Evolutionary conservation across 2,888 invertebrate genomes (phyloP).

Genomic region (Blastobasis lacticolella): DNA sequence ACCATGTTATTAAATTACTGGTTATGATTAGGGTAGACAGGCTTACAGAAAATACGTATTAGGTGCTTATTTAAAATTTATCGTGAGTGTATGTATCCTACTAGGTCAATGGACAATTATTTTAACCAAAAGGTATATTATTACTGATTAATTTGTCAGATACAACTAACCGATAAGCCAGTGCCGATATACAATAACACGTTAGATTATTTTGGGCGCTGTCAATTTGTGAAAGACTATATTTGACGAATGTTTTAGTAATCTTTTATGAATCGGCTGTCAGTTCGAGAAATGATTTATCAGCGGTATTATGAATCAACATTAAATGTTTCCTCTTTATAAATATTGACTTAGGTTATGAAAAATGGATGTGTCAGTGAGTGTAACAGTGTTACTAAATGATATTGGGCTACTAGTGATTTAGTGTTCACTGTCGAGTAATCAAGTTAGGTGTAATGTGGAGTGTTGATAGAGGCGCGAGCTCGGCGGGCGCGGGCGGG

Average conservation of each 20-base stretch:
- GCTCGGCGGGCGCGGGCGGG: background rate
- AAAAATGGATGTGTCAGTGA: background rate
- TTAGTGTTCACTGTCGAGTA: too few species aligned
- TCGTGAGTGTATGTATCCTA: too few species aligned
- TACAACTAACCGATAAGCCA: conserved; percentile 5
- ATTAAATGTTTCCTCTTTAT: background rate
- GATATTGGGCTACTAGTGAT: too few species aligned
- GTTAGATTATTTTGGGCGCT: conserved; percentile 4
- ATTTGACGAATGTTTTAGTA: conserved; percentile 4
- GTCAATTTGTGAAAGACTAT: conserved; percentile 3
- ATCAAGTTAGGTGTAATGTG: background rate
- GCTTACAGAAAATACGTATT: too few species aligned
- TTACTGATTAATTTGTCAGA: conserved; percentile 29
- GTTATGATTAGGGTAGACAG: too few species aligned
- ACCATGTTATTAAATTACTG: too few species aligned
- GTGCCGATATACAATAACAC: conserved; percentile 6
- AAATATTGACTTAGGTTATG: background rate
- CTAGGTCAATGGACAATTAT: conserved; percentile 7
- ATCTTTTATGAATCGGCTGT: conserved; percentile 1
- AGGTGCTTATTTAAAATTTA: too few species aligned
- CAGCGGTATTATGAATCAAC: background rate
- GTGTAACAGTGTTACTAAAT: too few species aligned
- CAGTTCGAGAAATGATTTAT: background rate
- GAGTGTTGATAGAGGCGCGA: background rate
- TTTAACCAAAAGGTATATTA: conserved; percentile 19